Evolutionary conservation across 2,888 invertebrate species (phyloP), one percentile per base, ranked within the genome.

Genomic region (Tipula unca): DNA sequence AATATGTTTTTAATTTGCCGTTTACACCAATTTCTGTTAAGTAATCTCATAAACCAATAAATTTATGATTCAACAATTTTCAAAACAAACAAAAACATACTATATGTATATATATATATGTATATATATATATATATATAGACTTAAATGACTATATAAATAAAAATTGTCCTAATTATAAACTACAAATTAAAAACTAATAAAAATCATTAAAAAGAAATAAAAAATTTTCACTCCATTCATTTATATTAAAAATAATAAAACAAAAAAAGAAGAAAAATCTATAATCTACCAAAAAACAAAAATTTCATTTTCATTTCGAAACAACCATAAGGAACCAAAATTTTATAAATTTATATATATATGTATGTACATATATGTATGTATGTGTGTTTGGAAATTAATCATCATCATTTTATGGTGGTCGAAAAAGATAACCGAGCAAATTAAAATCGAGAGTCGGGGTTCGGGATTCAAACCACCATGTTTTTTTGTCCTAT

Each of bases 401-500:
- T 69, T 69, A 69, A 69, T 69, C 69, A 69, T 69, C 69, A 69
- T 69, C 69, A 69, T 69, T 69, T 69, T 69, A 69, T 69, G 69
- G 69, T 69, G 69, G 69, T 69, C 69, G 69, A 69, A 3, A n/a
- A n/a, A 69, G 69, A 69, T 69, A 69, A 69, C 69, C 69, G 69
- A 69, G 25, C n/a, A 25, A 69, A 69, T 69, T 25, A 69, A 69
- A 25, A 25, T 39, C 25, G 25, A 25, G 25, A 69, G 69, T 69
- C 2, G 25, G 25, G 25, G 69, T 69, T 69, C 20, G 25, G 69
- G 25, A 69, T 25, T 48, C 25, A 25, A 69, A 69, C 69, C 69
- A 69, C 69, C 69, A 69, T 69, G 69, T 69, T 69, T 69, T n/a
- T 69, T 69, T 25, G 69, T 69, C 69, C 69, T 69, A 69, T 69